Conservation (phyloP, 2,888 invertebrate species). For the Rhagonycha lutea region DNA sequence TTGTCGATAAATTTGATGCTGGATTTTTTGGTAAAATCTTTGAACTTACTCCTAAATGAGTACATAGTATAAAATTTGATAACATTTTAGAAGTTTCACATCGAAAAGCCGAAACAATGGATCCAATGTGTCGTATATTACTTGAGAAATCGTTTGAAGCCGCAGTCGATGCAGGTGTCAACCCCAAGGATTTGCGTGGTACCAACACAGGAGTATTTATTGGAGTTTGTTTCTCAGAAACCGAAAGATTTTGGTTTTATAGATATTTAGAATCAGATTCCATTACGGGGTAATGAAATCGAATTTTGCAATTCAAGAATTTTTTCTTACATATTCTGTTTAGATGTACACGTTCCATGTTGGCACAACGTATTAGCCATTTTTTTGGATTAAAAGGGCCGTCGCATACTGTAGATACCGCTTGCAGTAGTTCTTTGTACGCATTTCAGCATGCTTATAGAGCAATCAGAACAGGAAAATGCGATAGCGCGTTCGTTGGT, state of each 20-base stretch:
- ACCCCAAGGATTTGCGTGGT: conserved; percentile 72
- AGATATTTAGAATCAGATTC: conserved; percentile 10
- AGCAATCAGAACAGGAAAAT: conserved; percentile 77
- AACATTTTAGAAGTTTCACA: conserved; percentile 59
- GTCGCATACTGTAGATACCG: conserved; percentile 87
- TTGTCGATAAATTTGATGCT: conserved; percentile 60
- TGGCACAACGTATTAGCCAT: conserved; percentile 89
- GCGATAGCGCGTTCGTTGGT: conserved; percentile 88
- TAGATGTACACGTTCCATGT: conserved; percentile 86
- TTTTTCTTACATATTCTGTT: neutral
- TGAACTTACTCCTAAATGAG: neutral
- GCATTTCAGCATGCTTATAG: conserved; percentile 83
- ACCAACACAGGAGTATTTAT: conserved; percentile 78
- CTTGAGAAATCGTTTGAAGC: conserved; percentile 65
- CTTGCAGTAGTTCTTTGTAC: conserved; percentile 91
- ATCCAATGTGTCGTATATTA: conserved; percentile 62
- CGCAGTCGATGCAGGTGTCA: conserved; percentile 63
- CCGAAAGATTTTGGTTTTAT: conserved; percentile 74
- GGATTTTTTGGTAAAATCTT: conserved; percentile 58
- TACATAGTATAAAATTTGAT: neutral
- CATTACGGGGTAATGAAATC: conserved; percentile 58
- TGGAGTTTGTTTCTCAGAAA: conserved; percentile 76
- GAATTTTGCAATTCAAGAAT: neutral
- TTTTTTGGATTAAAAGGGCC: conserved; percentile 88
- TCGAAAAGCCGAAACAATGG: conserved; percentile 64